Base-by-base conservation (phyloP, 1,140 invertebrate genomes). In the fruit fly (Drosophila melanogaster) region DNA sequence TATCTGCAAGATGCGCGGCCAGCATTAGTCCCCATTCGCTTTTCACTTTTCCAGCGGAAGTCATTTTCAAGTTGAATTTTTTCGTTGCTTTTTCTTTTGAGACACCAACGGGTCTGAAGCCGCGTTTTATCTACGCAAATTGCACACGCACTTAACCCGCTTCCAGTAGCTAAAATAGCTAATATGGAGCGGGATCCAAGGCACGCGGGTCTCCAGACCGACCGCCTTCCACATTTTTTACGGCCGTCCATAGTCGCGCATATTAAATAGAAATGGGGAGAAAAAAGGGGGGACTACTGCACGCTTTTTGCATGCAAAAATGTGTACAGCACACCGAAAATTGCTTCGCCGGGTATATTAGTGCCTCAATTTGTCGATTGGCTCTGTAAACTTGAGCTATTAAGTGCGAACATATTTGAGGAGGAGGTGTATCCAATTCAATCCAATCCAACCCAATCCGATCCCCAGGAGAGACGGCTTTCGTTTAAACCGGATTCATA, bases 121-220 rank as follows among this genome's bases (percentile, higher is more conserved):
- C 50, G 24, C 66, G 35, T 59, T 80, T 89, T 89, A 89, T 89
- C 84, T 77, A 62, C 79, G 60, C 67, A 89, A 86, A 86, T 87
- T 86, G 83, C 83, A 79, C 83, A 86, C 83, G 84, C 84, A 89
- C 84, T 89, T 89, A 89, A 89, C 84, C 84, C 84, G 84, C 73
- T 87, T 83, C 66, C 81, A 86, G 81, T 67, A 75, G 83, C 78
- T 66, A 22, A 72, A 67, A 55, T 66, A 67, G 33, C 49, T 67
- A 65, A 81, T 70, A 59, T 86, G 40, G 77, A 85, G 81, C 81
- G 81, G 73, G 62, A 69, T 44, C 67, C 17, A 40, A 38, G 50
- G 57, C 57, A 59, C 60, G 61, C 60, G 60, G 60, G 57, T 43
- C 41, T 67, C 17, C 15, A 22, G 44, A 43, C 33, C 19, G 17